Conservation (phyloP, 1,140 invertebrate genomes). For the Euschistus heros region DNA sequence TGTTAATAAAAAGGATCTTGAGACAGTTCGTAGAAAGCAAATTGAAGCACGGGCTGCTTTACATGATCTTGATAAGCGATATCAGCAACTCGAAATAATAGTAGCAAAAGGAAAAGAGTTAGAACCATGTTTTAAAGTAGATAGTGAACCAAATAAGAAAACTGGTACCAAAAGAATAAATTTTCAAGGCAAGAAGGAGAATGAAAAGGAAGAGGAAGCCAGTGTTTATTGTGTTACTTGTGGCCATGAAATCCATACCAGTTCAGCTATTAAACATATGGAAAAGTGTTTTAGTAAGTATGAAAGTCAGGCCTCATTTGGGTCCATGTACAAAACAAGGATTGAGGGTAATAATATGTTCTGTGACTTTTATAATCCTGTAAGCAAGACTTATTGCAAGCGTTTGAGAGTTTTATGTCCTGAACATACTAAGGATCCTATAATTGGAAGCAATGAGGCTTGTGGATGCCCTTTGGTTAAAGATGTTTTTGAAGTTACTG, state of each 20-base stretch:
- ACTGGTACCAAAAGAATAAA: constrained; percentile 41
- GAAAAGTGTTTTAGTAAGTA: constrained; percentile 95
- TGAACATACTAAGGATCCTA: constrained; percentile 94
- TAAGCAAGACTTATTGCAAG: constrained; percentile 90
- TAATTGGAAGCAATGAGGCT: constrained; percentile 68
- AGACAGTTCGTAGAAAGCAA: constrained; percentile 69
- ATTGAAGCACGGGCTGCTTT: constrained; percentile 61
- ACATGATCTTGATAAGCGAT: constrained; percentile 60
- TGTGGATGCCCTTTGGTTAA: constrained; percentile 84
- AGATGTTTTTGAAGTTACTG: constrained; percentile 68
- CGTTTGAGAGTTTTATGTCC: constrained; percentile 89
- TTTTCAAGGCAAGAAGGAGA: constrained; percentile 28
- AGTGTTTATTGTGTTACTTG: constrained; percentile 94
- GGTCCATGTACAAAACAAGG: constrained; percentile 83
- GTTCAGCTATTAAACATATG: constrained; percentile 85
- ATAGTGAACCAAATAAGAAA: constrained; percentile 40
- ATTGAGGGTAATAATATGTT: constrained; percentile 95
- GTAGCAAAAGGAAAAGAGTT: constrained; percentile 56
- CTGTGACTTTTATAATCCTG: constrained; percentile 90
- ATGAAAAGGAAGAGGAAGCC: constrained; percentile 67
- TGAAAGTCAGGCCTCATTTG: constrained; percentile 94
- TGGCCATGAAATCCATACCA: constrained; percentile 82
- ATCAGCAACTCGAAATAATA: constrained; percentile 65
- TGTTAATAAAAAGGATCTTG: constrained; percentile 69
- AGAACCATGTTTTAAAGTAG: constrained; percentile 44